Evolutionary conservation across 2,113 vertebrate species (phyloP), one percentile per base, ranked within the genome.

Genomic region (Zapornia atra): DNA sequence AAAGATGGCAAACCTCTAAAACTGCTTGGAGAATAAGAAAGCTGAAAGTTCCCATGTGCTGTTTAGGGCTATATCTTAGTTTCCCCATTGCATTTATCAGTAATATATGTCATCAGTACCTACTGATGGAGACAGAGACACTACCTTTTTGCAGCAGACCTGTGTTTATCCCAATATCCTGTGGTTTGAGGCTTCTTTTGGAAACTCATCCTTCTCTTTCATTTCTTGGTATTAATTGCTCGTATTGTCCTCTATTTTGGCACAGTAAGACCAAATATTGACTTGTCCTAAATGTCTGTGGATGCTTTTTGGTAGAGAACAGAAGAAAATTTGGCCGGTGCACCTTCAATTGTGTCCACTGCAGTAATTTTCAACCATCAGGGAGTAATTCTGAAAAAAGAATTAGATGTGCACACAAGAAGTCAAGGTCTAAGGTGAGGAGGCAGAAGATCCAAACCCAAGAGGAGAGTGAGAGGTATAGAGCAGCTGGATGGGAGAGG

Each of bases 311-410:
- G 20, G 7, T 64, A 66, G 31, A 86, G 16, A 93, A 76, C 31
- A 86, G 46, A 9, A 64, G 57, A 85, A 84, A 86, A 82, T 44
- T 63, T 90, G 11, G 63, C 22, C 40, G 54, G 36, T 29, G 22
- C n/a, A 63, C 5, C 44, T 92, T 90, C 60, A 83, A n/a, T 57
- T 93, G 59, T 28, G 56, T 86, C 31, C 69, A 10, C 8, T 0
- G 0, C 12, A 19, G 60, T 36, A 42, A 60, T 59, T 77, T 44
- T 77, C 66, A 91, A 8, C 25, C 0, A 0, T 21, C n/a, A n/a
- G n/a, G 15, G 42, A 63, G 33, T 13, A 87, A 76, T 26, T 80
- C 6, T 34, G 21, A 40, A 33, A 42, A 80, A 91, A 50, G 21
- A 61, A 6, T n/a, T n/a, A 76, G 28, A 77, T 44, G 14, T 65